Conservation (phyloP, 2,888 invertebrate genomes). For the Hecatera dysodea region DNA sequence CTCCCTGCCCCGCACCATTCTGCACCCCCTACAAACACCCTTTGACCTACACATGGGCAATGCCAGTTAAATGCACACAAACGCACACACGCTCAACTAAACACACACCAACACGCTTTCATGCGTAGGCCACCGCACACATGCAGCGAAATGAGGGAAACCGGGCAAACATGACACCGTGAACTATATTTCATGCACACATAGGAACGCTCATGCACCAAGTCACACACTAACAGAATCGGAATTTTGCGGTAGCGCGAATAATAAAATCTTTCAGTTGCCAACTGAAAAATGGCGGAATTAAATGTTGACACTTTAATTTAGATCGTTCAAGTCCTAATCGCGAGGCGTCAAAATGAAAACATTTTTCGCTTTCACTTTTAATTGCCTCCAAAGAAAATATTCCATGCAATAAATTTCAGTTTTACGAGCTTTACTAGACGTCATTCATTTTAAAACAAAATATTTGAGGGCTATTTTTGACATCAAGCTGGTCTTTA, state of each 20-base stretch:
- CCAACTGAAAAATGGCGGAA: constrained; percentile 61
- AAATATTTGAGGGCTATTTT: constrained; percentile 37
- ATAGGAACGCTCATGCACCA: constrained; percentile 47
- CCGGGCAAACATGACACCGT: constrained; percentile 71
- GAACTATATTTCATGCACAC: constrained; percentile 72
- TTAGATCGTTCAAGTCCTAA: constrained; percentile 48
- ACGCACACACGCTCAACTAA: constrained; percentile 50
- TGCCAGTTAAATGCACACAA: constrained; percentile 65
- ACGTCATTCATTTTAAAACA: constrained; percentile 46
- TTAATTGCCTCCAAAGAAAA: constrained; percentile 61
- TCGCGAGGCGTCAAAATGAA: constrained; percentile 55
- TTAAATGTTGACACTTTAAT: constrained; percentile 62
- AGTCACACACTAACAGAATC: constrained; percentile 51
- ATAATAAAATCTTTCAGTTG: constrained; percentile 67
- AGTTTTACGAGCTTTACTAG: constrained; percentile 46
- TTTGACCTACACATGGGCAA: constrained; percentile 73
- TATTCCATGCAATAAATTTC: constrained; percentile 47
- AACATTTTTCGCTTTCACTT: constrained; percentile 54
- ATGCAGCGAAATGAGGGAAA: constrained; percentile 67
- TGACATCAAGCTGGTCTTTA: constrained; percentile 12
- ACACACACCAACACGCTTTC: constrained; percentile 51
- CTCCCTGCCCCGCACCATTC: constrained; percentile 63
- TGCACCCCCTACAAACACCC: constrained; percentile 68
- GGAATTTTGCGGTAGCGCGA: constrained; percentile 61
- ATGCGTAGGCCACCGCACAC: constrained; percentile 61